A percentile compares a stretch with the other conserved stretches of the same genome.
Conservation (phyloP, 2,113 vertebrate species). For the Otis tarda region DNA sequence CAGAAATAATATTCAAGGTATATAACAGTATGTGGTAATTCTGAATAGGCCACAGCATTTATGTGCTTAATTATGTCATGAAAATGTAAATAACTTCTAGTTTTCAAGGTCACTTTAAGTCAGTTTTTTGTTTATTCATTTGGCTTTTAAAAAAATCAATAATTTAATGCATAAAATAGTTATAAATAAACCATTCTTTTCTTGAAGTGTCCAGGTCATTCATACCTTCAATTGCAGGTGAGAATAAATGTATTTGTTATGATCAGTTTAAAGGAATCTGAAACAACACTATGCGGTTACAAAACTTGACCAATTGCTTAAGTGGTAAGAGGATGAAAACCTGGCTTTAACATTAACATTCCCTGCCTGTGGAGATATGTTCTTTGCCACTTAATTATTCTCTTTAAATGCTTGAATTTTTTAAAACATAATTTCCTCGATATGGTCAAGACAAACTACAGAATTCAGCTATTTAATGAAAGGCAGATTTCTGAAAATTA, state of each 20-base stretch:
- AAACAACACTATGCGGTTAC: background rate
- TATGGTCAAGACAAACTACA: background rate
- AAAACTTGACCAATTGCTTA: background rate
- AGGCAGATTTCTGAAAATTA: background rate
- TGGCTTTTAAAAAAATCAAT: background rate
- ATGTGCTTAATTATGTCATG: background rate
- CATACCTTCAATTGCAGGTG: background rate
- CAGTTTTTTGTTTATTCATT: background rate
- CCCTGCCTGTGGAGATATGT: background rate
- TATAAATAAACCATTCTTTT: background rate
- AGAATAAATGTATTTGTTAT: slow-evolving; percentile 2
- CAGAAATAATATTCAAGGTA: background rate
- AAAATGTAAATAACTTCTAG: background rate
- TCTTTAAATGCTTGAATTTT: background rate
- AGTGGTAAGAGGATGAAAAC: background rate
- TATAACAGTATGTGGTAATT: background rate
- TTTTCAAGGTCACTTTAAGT: background rate
- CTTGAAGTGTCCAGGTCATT: background rate
- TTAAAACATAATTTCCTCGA: background rate
- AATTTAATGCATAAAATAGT: background rate
- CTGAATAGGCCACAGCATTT: background rate
- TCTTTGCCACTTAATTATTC: background rate
- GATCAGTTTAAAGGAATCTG: background rate
- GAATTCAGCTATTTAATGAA: background rate
- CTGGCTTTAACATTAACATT: background rate